Percentiles rank a stretch among this genome's conserved stretches.
These are phyloP conservation scores for Crotalus viridis DNA, from an alignment of 2,113 vertebrate species.

Conservation along the genomic window DNA sequence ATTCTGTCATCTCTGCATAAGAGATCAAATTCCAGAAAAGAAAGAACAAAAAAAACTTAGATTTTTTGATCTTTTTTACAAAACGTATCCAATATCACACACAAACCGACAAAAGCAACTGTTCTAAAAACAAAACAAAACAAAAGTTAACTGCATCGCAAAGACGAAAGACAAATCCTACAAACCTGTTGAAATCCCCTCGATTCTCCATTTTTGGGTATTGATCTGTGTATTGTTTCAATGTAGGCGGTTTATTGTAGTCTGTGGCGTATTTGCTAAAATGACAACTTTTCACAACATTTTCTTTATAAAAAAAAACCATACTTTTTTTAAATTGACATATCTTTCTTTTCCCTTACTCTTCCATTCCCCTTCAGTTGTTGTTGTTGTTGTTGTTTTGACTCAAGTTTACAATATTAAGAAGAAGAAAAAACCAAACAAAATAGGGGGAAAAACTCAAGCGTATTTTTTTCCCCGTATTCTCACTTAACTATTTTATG, in stretches of 20 bases:
- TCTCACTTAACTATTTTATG: neutral
- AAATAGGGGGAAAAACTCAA: neutral
- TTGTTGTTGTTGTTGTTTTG: neutral
- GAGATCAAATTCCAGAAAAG: constrained; percentile 30
- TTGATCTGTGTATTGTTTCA: constrained; percentile 43
- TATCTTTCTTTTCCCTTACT: constrained; percentile 27
- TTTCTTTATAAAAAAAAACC: constrained; percentile 15
- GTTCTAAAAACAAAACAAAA: constrained; percentile 13
- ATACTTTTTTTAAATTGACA: neutral
- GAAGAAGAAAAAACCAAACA: neutral
- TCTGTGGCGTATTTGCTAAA: constrained; percentile 43
- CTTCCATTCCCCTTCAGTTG: constrained; percentile 3
- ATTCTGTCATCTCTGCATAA: constrained; percentile 16
- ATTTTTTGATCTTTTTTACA: constrained; percentile 47
- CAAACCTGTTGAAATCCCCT: constrained; percentile 28
- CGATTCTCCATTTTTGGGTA: constrained; percentile 36
- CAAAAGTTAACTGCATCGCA: constrained; percentile 13
- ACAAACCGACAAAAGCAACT: constrained; percentile 36
- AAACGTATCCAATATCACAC: constrained; percentile 7
- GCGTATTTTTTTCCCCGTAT: neutral
- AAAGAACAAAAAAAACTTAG: constrained; percentile 46
- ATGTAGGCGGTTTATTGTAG: constrained; percentile 41
- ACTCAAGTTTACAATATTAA: constrained; percentile 19
- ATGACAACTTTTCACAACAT: constrained; percentile 31
- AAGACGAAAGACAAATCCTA: constrained; percentile 28